Base-by-base conservation (phyloP, 2,113 vertebrate genomes). In the Bujurquina vittata region DNA sequence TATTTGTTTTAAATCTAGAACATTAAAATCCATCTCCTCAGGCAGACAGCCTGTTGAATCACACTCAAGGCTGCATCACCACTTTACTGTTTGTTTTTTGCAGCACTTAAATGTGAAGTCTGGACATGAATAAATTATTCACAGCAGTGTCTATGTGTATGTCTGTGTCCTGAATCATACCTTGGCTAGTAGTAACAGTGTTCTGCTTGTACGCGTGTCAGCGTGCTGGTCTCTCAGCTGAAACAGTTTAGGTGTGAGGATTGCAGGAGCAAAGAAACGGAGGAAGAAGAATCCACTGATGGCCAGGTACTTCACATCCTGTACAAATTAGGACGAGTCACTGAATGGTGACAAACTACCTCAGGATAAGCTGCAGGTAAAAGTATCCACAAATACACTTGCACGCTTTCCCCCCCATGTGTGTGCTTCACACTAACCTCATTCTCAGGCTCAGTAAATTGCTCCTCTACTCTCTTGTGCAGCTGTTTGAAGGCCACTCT, bases 281-380 rank as follows among this genome's bases (percentile, higher is more conserved):
- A 98, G 94, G 93, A 98, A 99, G 83, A 99, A 96, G 74, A 99
- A 98, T 17, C 96, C 97, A 0, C 97, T 97, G 87, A 97, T 96
- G 79, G 97, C 96, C 85, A 98, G 90, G 91, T 97, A 97, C 85
- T 94, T 95, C 74, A 96, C 96, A 20, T 98, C 97, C 98, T 99
- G 91, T 3, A 15, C 61, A 74, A 58, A 86, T 15, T 8, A 2
- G 54, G 40, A 35, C 15, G 7, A 73, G 14, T 76, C 67, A 33
- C 46, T 72, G 67, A 72, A 72, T 10, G 4, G 26, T 72, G 26
- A 54, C 26, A 54, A 11, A 46, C 17, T 63, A 43, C 57, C 62
- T 46, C n/a, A 3, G 17, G 37, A 10, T 20, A 46, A 79, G 33
- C 22, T 43, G 12, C 18, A 3, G 31, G 63, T 22, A 12, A 35